Conservation (phyloP, 2,113 vertebrate genomes). For the Apistogramma diplotaenia region DNA sequence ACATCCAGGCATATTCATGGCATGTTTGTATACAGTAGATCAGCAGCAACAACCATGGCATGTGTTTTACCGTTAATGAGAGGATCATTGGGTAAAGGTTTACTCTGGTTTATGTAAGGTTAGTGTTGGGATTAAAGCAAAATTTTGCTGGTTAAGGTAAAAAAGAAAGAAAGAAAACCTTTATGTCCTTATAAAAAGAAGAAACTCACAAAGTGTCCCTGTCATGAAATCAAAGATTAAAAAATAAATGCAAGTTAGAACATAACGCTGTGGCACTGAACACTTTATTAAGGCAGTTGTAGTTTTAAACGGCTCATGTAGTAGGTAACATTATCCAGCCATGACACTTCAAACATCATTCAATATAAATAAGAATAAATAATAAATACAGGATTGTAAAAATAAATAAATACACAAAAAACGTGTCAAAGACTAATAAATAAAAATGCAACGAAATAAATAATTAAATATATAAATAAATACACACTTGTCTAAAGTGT, state of each 20-base stretch:
- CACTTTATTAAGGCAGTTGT: neutral
- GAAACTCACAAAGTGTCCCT: neutral
- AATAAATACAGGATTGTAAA: neutral
- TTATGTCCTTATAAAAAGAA: neutral
- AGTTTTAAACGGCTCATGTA: neutral
- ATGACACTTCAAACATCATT: neutral
- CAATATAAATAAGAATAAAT: conserved; percentile 11
- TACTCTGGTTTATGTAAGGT: neutral
- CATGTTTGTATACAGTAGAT: too few species aligned
- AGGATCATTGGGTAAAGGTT: neutral
- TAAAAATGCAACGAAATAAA: neutral
- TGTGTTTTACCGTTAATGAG: too few species aligned
- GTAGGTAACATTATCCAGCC: neutral
- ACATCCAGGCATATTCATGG: too few species aligned
- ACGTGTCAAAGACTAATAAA: neutral
- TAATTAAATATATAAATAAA: neutral
- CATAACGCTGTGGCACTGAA: neutral
- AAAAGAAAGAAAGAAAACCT: neutral
- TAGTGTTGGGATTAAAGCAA: neutral
- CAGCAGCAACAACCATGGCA: too few species aligned
- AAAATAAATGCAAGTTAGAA: neutral
- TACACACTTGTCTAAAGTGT: neutral
- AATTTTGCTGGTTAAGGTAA: neutral
- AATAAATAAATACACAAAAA: conserved; percentile 9
- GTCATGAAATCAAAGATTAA: neutral